Percentiles rank a stretch among this genome's conserved stretches.
These are phyloP conservation scores for Portevinia maculata DNA, from an alignment of 2,888 invertebrate species.

Conservation along the genomic window DNA sequence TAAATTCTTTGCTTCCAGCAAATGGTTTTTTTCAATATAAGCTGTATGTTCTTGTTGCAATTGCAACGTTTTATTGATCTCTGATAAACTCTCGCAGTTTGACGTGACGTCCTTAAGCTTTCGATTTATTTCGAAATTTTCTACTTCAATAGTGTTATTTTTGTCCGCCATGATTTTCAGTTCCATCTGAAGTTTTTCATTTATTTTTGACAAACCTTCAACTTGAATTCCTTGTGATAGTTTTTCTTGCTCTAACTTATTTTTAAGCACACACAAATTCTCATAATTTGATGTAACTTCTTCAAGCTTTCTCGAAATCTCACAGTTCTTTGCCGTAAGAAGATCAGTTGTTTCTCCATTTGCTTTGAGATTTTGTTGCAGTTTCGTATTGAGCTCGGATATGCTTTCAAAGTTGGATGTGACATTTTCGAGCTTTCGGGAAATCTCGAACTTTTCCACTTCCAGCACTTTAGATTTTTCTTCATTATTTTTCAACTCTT, in stretches of 20 bases:
- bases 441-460: slow-evolving; percentile 78
- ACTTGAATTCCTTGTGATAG: slow-evolving; percentile 84
- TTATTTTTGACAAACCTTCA: slow-evolving; percentile 77
- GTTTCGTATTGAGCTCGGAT: slow-evolving; percentile 73
- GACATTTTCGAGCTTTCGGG: slow-evolving; percentile 76
- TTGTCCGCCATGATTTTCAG: slow-evolving; percentile 78
- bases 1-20: slow-evolving; percentile 81
- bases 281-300: slow-evolving; percentile 85
- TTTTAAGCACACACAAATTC: slow-evolving; percentile 85
- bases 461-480: slow-evolving; percentile 75
- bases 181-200: slow-evolving; percentile 77
- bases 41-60: slow-evolving; percentile 86
- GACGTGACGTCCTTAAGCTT: slow-evolving; percentile 83
- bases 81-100: slow-evolving; percentile 85
- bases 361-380: slow-evolving; percentile 83
- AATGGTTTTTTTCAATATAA: slow-evolving; percentile 84
- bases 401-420: slow-evolving; percentile 75
- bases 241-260: slow-evolving; percentile 85
- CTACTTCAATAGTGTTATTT: slow-evolving; percentile 82
- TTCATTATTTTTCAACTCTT: slow-evolving; percentile 70
- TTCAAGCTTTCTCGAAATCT: slow-evolving; percentile 76
- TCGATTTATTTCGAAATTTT: slow-evolving; percentile 76
- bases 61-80: slow-evolving; percentile 85
- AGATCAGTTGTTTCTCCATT: slow-evolving; percentile 82
- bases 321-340: slow-evolving; percentile 79